A percentile compares a stretch with the other conserved stretches of the same genome.
phyloP scores from a whole-genome alignment of 2,113 vertebrate species.

The Cervus canadensis region DNA sequence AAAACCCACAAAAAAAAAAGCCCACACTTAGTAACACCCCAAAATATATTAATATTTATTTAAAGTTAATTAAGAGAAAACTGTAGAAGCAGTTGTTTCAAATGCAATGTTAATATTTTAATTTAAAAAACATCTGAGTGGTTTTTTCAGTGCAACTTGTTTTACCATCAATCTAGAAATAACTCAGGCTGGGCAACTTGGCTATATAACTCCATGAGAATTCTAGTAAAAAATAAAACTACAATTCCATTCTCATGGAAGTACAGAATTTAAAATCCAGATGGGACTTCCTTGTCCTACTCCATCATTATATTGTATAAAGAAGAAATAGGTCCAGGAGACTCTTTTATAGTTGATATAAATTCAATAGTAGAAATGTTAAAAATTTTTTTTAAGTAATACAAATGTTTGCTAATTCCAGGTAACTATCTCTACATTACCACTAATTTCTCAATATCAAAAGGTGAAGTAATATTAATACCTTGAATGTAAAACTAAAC shows the following conservation, averaged over 20 bases:
- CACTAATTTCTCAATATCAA: background rate
- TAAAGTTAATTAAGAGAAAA: constrained; percentile 29
- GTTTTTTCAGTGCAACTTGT: background rate
- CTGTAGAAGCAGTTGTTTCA: background rate
- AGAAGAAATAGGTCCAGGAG: background rate
- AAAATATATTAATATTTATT: background rate
- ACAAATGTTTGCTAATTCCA: background rate
- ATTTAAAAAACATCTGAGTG: background rate
- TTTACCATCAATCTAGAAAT: constrained; percentile 23
- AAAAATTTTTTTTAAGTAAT: background rate
- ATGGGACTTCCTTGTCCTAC: background rate
- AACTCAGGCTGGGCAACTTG: background rate
- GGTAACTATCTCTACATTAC: background rate
- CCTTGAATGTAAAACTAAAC: constrained; percentile 35
- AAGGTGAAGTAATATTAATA: background rate
- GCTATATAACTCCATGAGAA: background rate
- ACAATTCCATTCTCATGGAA: background rate
- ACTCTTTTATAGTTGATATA: background rate
- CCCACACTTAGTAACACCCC: background rate
- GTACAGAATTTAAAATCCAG: background rate
- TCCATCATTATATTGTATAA: background rate
- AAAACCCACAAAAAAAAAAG: background rate
- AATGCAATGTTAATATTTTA: background rate
- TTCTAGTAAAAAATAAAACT: constrained; percentile 23
- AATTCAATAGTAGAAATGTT: constrained; percentile 2